Conservation (phyloP, 2,888 invertebrate genomes). For the Tachystola acroxantha region DNA sequence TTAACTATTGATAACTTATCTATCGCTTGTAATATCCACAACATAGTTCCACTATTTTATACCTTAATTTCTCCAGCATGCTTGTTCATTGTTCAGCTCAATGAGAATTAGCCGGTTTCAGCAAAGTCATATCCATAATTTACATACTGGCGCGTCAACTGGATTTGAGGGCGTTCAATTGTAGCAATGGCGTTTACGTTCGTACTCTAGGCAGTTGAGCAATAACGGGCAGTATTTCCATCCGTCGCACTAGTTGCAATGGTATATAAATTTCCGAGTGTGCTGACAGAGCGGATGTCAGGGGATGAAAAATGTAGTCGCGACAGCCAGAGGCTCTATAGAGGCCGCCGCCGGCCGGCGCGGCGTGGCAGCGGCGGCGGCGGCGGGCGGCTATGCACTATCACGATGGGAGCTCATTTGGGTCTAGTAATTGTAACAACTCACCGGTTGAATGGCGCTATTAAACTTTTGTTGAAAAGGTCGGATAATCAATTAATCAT, state of each 20-base stretch:
- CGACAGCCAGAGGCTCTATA: conserved; percentile 17
- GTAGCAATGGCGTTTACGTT: neutral
- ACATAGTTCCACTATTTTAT: too few relatives aligned
- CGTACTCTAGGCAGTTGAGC: conserved; percentile 7
- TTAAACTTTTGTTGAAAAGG: too few relatives aligned
- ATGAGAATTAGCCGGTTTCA: conserved; percentile 10
- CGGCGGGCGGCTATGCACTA: too few relatives aligned
- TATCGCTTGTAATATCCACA: too few relatives aligned
- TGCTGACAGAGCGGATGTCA: conserved; percentile 46
- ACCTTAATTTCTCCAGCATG: too few relatives aligned
- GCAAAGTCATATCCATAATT: conserved; percentile 11
- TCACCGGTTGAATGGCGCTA: too few relatives aligned
- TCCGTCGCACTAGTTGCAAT: conserved; percentile 18
- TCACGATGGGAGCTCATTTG: too few relatives aligned
- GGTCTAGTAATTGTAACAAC: too few relatives aligned
- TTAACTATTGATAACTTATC: too few relatives aligned
- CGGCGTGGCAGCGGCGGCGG: neutral
- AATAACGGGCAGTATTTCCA: conserved; percentile 17
- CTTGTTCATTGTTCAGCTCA: conserved; percentile 11
- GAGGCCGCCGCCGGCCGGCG: conserved; percentile 8
- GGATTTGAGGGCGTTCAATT: conserved; percentile 6
- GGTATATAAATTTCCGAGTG: conserved; percentile 43
- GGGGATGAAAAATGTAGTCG: conserved; percentile 51
- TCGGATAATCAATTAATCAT: too few relatives aligned
- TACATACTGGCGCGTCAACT: conserved; percentile 10